These are phyloP conservation scores for Seriola dumerili DNA, from an alignment of 2,113 vertebrate species.

Conservation along the genomic window DNA sequence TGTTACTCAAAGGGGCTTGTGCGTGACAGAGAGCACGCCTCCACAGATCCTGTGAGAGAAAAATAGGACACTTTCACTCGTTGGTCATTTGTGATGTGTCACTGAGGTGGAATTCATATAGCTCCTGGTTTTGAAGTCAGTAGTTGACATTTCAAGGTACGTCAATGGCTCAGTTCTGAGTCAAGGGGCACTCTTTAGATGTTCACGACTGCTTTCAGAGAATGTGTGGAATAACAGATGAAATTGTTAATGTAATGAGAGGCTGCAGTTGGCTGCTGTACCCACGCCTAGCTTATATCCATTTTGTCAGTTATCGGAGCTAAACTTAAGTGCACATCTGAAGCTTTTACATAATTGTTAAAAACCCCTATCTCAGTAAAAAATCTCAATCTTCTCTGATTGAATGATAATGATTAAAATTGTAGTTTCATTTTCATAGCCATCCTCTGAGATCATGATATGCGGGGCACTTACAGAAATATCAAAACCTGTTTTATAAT, in stretches of 20 bases:
- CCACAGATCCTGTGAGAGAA: slow-evolving; percentile 59
- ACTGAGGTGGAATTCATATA: slow-evolving; percentile 66
- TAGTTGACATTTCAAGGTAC: slow-evolving; percentile 65
- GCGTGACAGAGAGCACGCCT: slow-evolving; percentile 69
- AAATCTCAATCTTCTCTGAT: slow-evolving; percentile 31
- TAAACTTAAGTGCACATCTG: slow-evolving; percentile 1
- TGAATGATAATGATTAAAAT: slow-evolving; percentile 52
- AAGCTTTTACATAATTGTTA: slow-evolving; percentile 41
- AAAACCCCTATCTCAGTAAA: slow-evolving; percentile 24
- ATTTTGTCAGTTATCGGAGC: slow-evolving; percentile 15
- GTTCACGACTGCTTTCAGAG: slow-evolving; percentile 33
- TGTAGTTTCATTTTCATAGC: slow-evolving; percentile 32
- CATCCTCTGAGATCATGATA: slow-evolving; percentile 35
- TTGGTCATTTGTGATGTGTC: slow-evolving; percentile 52
- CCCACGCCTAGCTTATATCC: neutral
- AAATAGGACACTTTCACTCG: slow-evolving; percentile 68
- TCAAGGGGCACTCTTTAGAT: slow-evolving; percentile 60
- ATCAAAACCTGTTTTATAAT: slow-evolving; percentile 67
- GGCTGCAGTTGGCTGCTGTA: slow-evolving; percentile 11
- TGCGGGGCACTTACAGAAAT: slow-evolving; percentile 57
- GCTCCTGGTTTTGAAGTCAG: slow-evolving; percentile 60
- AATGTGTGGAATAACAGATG: slow-evolving; percentile 55
- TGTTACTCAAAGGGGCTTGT: slow-evolving; percentile 69
- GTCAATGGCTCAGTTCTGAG: slow-evolving; percentile 30
- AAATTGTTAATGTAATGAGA: slow-evolving; percentile 29